A percentile compares a stretch with the other conserved stretches of the same genome.
phyloP scores from a whole-genome alignment of 2,113 vertebrate genomes.

The Pseudorasbora parva region DNA sequence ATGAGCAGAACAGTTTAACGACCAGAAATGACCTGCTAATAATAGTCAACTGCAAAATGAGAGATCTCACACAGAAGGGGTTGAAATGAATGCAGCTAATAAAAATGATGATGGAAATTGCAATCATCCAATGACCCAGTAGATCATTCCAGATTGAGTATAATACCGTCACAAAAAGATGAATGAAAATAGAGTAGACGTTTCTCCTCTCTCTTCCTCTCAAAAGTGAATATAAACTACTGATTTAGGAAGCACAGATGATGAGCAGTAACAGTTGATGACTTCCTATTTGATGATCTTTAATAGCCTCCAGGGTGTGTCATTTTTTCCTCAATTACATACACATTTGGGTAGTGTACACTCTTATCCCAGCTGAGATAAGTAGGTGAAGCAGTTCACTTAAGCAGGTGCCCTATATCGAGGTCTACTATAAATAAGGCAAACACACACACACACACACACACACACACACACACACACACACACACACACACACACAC shows the following conservation, averaged over 20 bases:
- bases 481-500: background rate
- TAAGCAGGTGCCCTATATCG: slow-evolving; percentile 3
- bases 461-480: slow-evolving; percentile 14
- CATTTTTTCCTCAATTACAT: background rate
- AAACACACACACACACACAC: background rate
- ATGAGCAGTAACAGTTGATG: background rate
- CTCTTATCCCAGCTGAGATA: background rate
- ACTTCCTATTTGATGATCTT: background rate
- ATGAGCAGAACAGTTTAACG: slow-evolving; percentile 24
- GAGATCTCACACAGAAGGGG: slow-evolving; percentile 1
- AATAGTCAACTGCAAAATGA: slow-evolving; percentile 25
- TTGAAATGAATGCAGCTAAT: slow-evolving; percentile 9
- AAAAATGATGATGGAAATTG: slow-evolving; percentile 23
- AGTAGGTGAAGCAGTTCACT: slow-evolving; percentile 11
- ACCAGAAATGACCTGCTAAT: slow-evolving; percentile 24
- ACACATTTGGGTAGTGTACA: background rate
- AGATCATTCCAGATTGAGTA: slow-evolving; percentile 28
- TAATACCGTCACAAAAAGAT: background rate
- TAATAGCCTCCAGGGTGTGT: background rate
- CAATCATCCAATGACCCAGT: slow-evolving; percentile 27
- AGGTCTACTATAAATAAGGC: slow-evolving; percentile 27
- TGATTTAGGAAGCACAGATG: background rate
- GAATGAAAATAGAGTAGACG: background rate
- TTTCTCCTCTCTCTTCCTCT: background rate
- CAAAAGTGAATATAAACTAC: background rate